Conservation (phyloP, 2,113 vertebrate genomes). For the Tinamus guttatus region DNA sequence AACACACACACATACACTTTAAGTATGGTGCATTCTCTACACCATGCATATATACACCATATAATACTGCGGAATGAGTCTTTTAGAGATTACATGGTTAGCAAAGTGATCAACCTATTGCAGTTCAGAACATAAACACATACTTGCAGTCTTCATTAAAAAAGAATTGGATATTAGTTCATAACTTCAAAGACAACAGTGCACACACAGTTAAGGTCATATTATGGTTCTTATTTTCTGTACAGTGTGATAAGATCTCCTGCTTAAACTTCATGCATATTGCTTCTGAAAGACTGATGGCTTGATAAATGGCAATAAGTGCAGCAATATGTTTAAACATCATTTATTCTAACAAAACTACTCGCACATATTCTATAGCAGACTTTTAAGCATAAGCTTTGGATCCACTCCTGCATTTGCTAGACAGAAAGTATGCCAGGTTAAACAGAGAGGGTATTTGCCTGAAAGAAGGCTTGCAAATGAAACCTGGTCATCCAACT, state of each 20-base stretch:
- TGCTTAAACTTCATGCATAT: background rate
- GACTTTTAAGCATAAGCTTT: background rate
- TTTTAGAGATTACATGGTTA: background rate
- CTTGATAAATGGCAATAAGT: background rate
- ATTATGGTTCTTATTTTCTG: background rate
- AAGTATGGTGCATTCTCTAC: background rate
- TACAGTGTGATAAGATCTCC: background rate
- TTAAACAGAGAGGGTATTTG: accelerated
- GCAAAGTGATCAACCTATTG: background rate
- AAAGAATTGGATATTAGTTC: background rate
- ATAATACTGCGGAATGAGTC: background rate
- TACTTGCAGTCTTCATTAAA: background rate
- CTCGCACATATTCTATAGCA: background rate
- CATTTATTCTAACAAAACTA: background rate
- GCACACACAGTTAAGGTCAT: background rate
- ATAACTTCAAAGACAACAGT: background rate
- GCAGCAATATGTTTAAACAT: background rate
- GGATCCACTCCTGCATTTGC: background rate
- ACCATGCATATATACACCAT: too few species aligned
- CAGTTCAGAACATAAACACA: background rate
- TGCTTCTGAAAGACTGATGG: background rate
- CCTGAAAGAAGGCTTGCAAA: background rate
- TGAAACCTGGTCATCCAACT: background rate
- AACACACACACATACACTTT: background rate
- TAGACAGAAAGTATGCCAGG: background rate